Evolutionary conservation across 2,888 invertebrate genomes (phyloP).

Genomic region (Clostera curtula): DNA sequence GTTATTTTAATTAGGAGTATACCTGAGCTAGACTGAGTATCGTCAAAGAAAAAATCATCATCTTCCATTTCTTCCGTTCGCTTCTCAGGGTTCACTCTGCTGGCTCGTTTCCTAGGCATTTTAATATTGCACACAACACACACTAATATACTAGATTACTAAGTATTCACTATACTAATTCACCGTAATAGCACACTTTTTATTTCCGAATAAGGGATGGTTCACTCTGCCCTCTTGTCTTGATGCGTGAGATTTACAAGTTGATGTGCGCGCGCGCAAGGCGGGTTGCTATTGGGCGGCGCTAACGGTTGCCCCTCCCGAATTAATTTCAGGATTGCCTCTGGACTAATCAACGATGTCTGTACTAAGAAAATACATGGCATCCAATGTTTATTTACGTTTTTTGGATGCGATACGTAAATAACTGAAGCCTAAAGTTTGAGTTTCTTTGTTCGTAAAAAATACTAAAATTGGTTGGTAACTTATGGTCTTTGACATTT

Average conservation of each 20-base stretch:
- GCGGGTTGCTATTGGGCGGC: constrained; percentile 68
- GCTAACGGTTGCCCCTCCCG: constrained; percentile 56
- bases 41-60: constrained; percentile 65
- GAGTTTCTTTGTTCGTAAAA: no score
- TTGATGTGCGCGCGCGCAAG: constrained; percentile 48
- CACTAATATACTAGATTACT: no score
- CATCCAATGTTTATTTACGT: constrained; percentile 11
- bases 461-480: no score
- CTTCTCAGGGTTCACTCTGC: constrained; percentile 47
- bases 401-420: constrained; percentile 13
- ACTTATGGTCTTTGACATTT: no score
- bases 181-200: constrained; percentile 23
- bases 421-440: no score
- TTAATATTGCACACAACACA: no score
- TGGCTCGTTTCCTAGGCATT: constrained; percentile 62
- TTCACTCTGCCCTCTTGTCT: constrained; percentile 26
- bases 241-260: constrained; percentile 42
- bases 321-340: constrained; percentile 33
- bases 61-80: constrained; percentile 53
- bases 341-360: constrained; percentile 38
- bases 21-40: constrained; percentile 64
- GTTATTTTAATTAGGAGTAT: no score
- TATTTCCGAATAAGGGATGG: constrained; percentile 19
- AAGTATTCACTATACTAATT: constrained; percentile 19
- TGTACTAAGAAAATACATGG: constrained; percentile 23